Base-by-base conservation (phyloP, 2,113 vertebrate genomes). In the Clupea harengus region DNA sequence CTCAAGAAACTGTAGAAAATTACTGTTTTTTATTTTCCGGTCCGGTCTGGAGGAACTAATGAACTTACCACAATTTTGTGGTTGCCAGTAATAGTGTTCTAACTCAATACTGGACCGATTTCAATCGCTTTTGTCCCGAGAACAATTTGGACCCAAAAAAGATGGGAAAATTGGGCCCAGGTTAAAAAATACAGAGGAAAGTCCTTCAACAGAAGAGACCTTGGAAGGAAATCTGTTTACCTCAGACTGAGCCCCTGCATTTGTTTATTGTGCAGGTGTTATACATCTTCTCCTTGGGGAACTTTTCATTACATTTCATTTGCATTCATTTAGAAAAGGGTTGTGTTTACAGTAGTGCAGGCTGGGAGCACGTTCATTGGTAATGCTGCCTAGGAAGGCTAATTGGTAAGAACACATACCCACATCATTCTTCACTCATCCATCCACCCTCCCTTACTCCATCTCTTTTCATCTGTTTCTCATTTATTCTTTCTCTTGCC, bases 251-350 rank as follows among this genome's bases (percentile, higher is more conserved):
- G 11, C 25, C 25, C 11, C 64, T 10, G 25, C 64, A 25, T 72
- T 72, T 13, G 28, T 72, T 72, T 72, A 72, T 28, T 72, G n/a
- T 32, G 64, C 64, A 72, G 25, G 64, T 32, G 10, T 75, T 32
- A 75, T 75, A 13, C 46, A 84, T 49, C 47, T 87, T 87, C 81
- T 81, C 20, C 64, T 45, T 10, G 28, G n/a, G 5, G 32, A 45
- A 44, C 86, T 86, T 84, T 44, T 6, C 45, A 86, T 87, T 80
- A 39, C 72, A 82, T 89, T 83, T 57, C 84, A 83, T 86, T 45
- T 88, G 90, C 86, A 89, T 90, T 91, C 87, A 87, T 88, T 89
- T 75, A 75, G 67, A 32, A 39, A 15, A 39, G 67, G 67, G 10
- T 32, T 39, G 25, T 75, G 67, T 75, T 75, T 75, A 75, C 67